These are phyloP conservation scores for Cebus imitator DNA, from an alignment of 2,113 vertebrate species.

Conservation along the genomic window DNA sequence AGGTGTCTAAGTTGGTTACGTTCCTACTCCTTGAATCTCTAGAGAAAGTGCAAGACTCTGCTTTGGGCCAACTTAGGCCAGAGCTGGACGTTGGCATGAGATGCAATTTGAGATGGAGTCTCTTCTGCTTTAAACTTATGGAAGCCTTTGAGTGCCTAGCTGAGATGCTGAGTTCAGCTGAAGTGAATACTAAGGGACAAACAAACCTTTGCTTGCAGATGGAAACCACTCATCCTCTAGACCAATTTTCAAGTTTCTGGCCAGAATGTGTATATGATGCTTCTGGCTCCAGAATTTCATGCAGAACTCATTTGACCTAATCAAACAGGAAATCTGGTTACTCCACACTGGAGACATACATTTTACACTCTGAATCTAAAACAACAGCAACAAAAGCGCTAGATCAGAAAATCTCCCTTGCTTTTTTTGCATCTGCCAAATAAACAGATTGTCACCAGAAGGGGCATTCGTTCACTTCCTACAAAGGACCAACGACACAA, in stretches of 20 bases:
- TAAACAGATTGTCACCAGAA: not conserved
- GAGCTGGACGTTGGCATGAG: not conserved
- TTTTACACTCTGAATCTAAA: not conserved
- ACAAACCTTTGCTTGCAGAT: not conserved
- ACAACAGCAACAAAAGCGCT: not conserved
- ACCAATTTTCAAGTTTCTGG: not conserved
- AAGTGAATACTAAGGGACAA: not conserved
- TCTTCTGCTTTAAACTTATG: not conserved
- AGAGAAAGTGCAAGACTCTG: not conserved
- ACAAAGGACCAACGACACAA: not conserved
- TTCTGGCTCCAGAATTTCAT: not conserved
- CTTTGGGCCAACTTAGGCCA: not conserved
- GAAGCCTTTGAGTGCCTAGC: not conserved
- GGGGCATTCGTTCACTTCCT: not conserved
- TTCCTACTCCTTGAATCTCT: not conserved
- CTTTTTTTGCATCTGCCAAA: not conserved
- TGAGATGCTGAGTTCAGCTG: not conserved
- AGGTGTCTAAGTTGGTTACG: not conserved
- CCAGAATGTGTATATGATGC: not conserved
- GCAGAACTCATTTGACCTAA: not conserved
- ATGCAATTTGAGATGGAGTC: not conserved
- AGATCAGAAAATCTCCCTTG: not conserved
- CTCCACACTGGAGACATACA: not conserved
- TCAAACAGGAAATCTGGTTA: not conserved
- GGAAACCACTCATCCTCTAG: not conserved